phyloP scores from a whole-genome alignment of 2,888 invertebrate genomes.

The Platypus cylindrus region DNA sequence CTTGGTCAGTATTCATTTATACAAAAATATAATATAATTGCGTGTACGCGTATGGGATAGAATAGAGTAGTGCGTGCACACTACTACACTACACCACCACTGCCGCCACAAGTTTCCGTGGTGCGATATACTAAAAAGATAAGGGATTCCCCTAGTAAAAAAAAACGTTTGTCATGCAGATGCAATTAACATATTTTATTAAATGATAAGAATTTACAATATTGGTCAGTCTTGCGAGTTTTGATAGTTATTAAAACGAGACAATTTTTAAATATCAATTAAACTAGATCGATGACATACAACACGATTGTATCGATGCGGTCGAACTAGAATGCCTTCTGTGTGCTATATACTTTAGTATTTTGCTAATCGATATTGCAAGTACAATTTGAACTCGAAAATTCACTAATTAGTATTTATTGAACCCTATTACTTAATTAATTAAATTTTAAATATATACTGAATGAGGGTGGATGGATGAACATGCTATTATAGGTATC shows the following conservation, averaged over 20 bases:
- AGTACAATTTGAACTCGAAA: no score
- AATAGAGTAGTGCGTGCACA: slow-evolving; percentile 9
- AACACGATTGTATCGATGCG: no score
- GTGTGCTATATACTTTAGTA: no score
- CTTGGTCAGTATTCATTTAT: slow-evolving; percentile 6
- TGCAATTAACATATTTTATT: slow-evolving; percentile 27
- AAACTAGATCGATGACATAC: no score
- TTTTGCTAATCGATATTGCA: no score
- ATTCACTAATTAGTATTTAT: slow-evolving; percentile 2
- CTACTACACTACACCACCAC: slow-evolving; percentile 8
- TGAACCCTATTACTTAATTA: background rate
- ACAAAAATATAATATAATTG: slow-evolving; percentile 8
- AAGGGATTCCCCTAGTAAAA: slow-evolving; percentile 16
- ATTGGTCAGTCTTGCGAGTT: no score
- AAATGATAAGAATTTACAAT: slow-evolving; percentile 18
- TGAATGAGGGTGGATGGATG: background rate
- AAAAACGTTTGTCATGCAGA: slow-evolving; percentile 27
- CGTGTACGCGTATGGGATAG: slow-evolving; percentile 7
- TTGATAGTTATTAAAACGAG: no score
- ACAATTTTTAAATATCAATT: no score
- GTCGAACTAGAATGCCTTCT: no score
- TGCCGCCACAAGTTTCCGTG: no score
- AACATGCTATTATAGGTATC: slow-evolving; percentile 1
- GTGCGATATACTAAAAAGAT: no score
- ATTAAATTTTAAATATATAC: slow-evolving; percentile 5